Conservation (phyloP, 2,797 vertebrate genomes). For the Periophthalmus magnuspinnatus region DNA sequence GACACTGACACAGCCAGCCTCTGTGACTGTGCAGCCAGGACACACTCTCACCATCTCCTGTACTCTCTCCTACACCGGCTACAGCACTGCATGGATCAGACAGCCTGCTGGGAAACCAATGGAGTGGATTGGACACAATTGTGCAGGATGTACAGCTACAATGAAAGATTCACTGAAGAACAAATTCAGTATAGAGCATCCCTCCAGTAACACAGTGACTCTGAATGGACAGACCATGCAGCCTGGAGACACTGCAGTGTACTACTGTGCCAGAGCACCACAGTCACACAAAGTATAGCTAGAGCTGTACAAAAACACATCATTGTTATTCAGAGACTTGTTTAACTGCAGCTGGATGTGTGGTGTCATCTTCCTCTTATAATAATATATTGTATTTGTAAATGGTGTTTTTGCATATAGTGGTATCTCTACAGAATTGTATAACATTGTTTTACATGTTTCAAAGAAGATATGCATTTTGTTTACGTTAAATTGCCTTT, state of each 20-base stretch:
- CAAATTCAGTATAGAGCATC: background rate
- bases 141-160: background rate
- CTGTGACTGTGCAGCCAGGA: conserved; percentile 43
- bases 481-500: no score
- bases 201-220: background rate
- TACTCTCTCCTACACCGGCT: background rate
- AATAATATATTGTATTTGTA: no score
- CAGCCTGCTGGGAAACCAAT: background rate
- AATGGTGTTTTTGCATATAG: no score
- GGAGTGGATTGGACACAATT: background rate
- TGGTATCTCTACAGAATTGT: no score
- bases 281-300: background rate
- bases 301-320: background rate
- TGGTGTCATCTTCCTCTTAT: no score
- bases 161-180: conserved; percentile 10
- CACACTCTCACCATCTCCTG: conserved; percentile 33
- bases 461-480: no score
- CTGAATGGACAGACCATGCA: conserved; percentile 4
- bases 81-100: background rate
- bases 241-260: conserved; percentile 2
- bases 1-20: conserved; percentile 36
- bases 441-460: no score
- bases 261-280: background rate
- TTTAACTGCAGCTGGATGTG: no score
- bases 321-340: background rate